phyloP scores from a whole-genome alignment of 2,797 vertebrate species.

The Etheostoma nigrum region DNA sequence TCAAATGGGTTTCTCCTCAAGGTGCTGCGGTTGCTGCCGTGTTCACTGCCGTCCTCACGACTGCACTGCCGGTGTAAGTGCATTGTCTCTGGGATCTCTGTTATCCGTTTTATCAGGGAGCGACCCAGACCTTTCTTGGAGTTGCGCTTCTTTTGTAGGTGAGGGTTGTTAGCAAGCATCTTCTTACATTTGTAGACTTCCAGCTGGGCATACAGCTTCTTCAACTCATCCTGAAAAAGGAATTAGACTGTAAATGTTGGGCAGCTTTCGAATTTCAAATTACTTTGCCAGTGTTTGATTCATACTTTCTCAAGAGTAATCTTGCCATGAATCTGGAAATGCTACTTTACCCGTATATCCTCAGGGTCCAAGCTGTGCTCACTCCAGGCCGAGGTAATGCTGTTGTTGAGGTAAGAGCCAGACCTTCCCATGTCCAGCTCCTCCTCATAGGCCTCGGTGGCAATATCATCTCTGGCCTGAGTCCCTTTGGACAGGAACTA shows the following conservation, averaged over 20 bases:
- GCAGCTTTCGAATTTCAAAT: not conserved
- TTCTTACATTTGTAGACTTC: conserved; percentile 98
- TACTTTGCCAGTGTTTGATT: not conserved
- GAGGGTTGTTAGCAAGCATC: conserved; percentile 99
- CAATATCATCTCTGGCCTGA: conserved; percentile 95
- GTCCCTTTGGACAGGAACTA: conserved; percentile 95
- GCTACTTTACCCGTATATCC: conserved; percentile 91
- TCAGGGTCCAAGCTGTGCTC: conserved; percentile 98
- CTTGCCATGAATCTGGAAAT: not conserved
- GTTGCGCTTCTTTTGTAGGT: conserved; percentile 98
- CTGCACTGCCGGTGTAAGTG: conserved; percentile 95
- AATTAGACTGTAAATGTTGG: not conserved
- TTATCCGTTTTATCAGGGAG: conserved; percentile 96
- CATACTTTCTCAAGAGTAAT: not conserved
- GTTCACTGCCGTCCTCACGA: conserved; percentile 91
- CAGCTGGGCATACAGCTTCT: conserved; percentile 96
- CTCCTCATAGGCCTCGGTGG: conserved; percentile 97
- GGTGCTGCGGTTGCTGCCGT: conserved; percentile 86
- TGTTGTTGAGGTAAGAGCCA: conserved; percentile 97
- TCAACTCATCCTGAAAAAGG: conserved; percentile 91
- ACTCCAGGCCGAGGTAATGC: conserved; percentile 98
- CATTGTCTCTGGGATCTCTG: conserved; percentile 96
- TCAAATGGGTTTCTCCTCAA: conserved; percentile 89
- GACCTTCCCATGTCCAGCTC: conserved; percentile 97
- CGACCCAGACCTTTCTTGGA: conserved; percentile 98